These are phyloP conservation scores for Hyalella azteca DNA, from an alignment of 2,888 invertebrate genomes.

Conservation along the genomic window DNA sequence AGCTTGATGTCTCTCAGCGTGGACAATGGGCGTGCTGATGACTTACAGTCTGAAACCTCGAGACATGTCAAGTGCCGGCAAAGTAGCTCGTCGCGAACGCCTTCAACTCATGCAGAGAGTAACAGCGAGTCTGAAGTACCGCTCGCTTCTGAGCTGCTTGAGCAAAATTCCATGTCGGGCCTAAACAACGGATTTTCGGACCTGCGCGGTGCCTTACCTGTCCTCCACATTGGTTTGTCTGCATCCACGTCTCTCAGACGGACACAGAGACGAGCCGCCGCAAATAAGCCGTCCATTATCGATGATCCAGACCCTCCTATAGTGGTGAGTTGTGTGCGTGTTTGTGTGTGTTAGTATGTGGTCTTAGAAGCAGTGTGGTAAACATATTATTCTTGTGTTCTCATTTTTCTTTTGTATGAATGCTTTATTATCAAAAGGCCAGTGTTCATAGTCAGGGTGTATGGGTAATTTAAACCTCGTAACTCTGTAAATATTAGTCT, in stretches of 20 bases:
- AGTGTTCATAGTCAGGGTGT: too few relatives aligned
- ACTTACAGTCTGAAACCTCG: not conserved
- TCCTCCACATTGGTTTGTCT: too few relatives aligned
- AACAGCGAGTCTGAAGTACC: slow-evolving; percentile 23
- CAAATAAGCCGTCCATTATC: slow-evolving; percentile 55
- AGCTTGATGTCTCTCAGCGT: not conserved
- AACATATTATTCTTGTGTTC: too few relatives aligned
- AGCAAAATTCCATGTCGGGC: not conserved
- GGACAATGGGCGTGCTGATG: not conserved
- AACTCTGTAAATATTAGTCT: too few relatives aligned
- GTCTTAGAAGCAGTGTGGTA: too few relatives aligned
- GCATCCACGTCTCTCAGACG: slow-evolving; percentile 33
- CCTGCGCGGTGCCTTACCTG: not conserved
- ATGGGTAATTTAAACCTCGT: too few relatives aligned
- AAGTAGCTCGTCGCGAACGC: not conserved
- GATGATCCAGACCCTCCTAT: slow-evolving; percentile 55
- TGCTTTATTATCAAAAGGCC: too few relatives aligned
- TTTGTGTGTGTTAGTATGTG: slow-evolving; percentile 3
- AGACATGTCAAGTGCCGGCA: not conserved
- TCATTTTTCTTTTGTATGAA: too few relatives aligned
- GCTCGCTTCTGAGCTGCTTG: not conserved
- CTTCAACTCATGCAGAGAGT: not conserved
- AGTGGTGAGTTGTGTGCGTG: slow-evolving; percentile 37
- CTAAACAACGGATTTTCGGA: not conserved
- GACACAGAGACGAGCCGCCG: slow-evolving; percentile 56